Evolutionary conservation across 1,140 invertebrate genomes (phyloP).

Genomic region (Sycobia sp.): DNA sequence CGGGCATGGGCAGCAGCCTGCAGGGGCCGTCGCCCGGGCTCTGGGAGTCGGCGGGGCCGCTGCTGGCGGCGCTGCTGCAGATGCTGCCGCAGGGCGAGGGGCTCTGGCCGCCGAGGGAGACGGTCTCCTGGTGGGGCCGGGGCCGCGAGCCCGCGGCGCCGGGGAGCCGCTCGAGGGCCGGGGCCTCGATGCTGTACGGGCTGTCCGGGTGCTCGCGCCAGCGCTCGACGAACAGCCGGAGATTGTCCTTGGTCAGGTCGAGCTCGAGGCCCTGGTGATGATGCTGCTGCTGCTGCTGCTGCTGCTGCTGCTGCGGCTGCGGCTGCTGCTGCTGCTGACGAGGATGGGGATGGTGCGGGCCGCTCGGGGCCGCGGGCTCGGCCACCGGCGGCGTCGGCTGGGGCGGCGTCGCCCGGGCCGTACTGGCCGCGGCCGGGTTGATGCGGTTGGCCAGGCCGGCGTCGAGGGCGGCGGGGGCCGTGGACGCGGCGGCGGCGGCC

Average conservation of each 20-base stretch:
- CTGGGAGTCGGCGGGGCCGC: constrained; percentile 15
- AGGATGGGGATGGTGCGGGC: too few relatives aligned
- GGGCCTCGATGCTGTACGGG: constrained; percentile 72
- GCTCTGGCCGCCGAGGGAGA: constrained; percentile 69
- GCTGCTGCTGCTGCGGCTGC: too few relatives aligned
- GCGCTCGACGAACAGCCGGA: constrained; percentile 82
- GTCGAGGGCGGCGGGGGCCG: background rate
- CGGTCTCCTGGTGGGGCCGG: constrained; percentile 50
- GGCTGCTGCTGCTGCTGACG: too few relatives aligned
- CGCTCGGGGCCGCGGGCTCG: constrained; percentile 18
- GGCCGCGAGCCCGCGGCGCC: too few relatives aligned
- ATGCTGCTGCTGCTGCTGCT: too few relatives aligned
- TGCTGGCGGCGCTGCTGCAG: constrained; percentile 60
- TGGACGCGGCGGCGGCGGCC: constrained; percentile 5
- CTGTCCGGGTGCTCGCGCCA: constrained; percentile 86
- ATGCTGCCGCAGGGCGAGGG: constrained; percentile 78
- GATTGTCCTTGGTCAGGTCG: constrained; percentile 84
- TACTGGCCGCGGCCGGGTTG: constrained; percentile 5
- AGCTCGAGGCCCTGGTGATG: constrained; percentile 67
- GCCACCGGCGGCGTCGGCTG: background rate
- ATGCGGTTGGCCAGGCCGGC: constrained; percentile 3
- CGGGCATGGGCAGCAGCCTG: constrained; percentile 37
- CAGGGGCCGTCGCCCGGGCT: constrained; percentile 21
- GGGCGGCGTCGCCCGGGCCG: too few relatives aligned
- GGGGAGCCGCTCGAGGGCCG: background rate